Evolutionary conservation across 2,797 vertebrate genomes (phyloP).

Genomic region (Sebastes kiyomatsui): DNA sequence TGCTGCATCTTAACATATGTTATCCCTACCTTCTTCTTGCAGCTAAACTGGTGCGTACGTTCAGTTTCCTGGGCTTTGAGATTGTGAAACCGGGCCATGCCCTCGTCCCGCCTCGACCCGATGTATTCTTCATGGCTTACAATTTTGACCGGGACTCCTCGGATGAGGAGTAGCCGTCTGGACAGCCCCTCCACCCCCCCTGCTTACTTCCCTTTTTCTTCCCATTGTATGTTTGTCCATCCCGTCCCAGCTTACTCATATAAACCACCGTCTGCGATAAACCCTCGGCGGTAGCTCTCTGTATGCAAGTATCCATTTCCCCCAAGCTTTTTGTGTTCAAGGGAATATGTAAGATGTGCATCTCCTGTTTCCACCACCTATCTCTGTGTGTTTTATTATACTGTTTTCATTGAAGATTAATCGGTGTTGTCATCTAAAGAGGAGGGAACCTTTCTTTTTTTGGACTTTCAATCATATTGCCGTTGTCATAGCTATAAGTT

Average conservation of each 20-base stretch:
- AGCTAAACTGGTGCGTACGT: conserved; percentile 88
- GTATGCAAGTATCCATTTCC: conserved; percentile 47
- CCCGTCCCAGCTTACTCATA: conserved; percentile 23
- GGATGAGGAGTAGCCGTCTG: conserved; percentile 83
- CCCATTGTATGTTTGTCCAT: conserved; percentile 29
- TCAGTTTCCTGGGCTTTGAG: conserved; percentile 91
- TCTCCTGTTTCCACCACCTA: conserved; percentile 52
- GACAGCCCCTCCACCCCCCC: conserved; percentile 32
- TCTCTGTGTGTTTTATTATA: conserved; percentile 43
- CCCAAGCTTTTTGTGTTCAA: conserved; percentile 67
- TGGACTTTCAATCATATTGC: conserved; percentile 55
- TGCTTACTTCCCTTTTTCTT: neutral
- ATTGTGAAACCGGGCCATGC: conserved; percentile 89
- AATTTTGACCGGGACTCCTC: conserved; percentile 87
- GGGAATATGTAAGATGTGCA: conserved; percentile 63
- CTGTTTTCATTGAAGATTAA: conserved; percentile 50
- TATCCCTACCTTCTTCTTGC: neutral
- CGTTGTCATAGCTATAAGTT: conserved; percentile 53
- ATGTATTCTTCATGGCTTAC: conserved; percentile 90
- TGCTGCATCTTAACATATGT: neutral
- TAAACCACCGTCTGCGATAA: conserved; percentile 28
- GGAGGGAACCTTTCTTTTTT: conserved; percentile 43
- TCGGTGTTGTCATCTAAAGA: conserved; percentile 52
- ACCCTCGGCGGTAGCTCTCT: conserved; percentile 26
- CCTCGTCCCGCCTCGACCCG: conserved; percentile 86